phyloP scores from a whole-genome alignment of 2,888 invertebrate species.

The Neria commutata region DNA sequence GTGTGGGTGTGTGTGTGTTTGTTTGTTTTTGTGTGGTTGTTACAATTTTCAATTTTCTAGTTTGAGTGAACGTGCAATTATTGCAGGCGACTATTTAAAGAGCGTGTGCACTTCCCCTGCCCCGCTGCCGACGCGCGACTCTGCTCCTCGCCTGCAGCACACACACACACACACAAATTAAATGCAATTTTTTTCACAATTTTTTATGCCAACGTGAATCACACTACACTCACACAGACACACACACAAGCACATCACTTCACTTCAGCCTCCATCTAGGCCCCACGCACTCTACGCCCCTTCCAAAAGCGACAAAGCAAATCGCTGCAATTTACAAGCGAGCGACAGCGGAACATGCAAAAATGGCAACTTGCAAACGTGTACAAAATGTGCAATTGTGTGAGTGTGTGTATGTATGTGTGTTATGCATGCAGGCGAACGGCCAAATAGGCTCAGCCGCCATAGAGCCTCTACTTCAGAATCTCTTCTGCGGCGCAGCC shows the following conservation, averaged over 20 bases:
- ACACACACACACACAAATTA: slow-evolving; percentile 14
- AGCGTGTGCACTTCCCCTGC: neutral
- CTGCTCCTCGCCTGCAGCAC: neutral
- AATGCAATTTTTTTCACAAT: slow-evolving; percentile 7
- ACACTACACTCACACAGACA: neutral
- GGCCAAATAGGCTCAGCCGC: too few relatives aligned
- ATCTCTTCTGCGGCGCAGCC: too few relatives aligned
- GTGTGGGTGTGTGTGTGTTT: slow-evolving; percentile 22
- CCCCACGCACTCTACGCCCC: neutral
- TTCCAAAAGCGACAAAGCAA: too few relatives aligned
- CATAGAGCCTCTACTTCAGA: neutral
- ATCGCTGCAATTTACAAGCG: slow-evolving; percentile 14
- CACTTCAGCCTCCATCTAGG: neutral
- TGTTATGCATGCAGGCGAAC: neutral
- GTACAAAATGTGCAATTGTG: neutral
- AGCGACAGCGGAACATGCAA: neutral
- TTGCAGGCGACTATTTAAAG: neutral
- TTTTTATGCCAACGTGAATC: neutral
- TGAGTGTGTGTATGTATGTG: neutral
- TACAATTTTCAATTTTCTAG: slow-evolving; percentile 15
- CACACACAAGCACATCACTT: neutral
- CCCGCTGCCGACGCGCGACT: neutral
- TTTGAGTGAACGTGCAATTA: neutral
- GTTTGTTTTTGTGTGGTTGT: slow-evolving; percentile 19
- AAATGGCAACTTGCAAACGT: neutral